Evolutionary conservation across 2,797 vertebrate genomes (phyloP).

Genomic region (Neosilurus mollespiculum): DNA sequence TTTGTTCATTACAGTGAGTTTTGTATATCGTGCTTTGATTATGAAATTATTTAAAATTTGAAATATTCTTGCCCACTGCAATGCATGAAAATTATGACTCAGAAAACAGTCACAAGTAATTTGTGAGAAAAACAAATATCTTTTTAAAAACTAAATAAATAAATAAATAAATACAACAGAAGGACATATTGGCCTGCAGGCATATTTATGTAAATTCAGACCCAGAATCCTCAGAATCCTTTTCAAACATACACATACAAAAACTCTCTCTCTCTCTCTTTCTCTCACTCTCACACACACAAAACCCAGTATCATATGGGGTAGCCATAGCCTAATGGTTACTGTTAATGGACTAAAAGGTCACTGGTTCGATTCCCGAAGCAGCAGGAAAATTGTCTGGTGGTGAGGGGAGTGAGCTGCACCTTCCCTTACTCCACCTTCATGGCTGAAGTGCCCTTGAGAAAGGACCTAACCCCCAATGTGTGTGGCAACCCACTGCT

Average conservation of each 20-base stretch:
- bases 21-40: neutral
- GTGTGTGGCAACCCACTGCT: too few species aligned
- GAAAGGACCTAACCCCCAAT: too few species aligned
- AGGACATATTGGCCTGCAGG: neutral
- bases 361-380: too few species aligned
- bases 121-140: neutral
- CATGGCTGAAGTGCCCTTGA: too few species aligned
- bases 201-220: neutral
- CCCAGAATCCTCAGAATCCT: neutral
- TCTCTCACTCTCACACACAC: neutral
- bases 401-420: too few species aligned
- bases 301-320: conserved; percentile 10
- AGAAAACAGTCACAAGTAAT: neutral
- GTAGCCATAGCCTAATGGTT: too few species aligned
- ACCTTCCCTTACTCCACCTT: too few species aligned
- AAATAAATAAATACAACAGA: too few species aligned
- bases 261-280: neutral
- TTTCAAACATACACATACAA: neutral
- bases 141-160: too few species aligned
- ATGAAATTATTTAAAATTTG: neutral
- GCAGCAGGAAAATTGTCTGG: too few species aligned
- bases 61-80: neutral
- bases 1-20: neutral
- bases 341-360: too few species aligned
- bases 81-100: neutral